Evolutionary conservation across 2,888 invertebrate species (phyloP).

Genomic region (Syrista parreyssii): DNA sequence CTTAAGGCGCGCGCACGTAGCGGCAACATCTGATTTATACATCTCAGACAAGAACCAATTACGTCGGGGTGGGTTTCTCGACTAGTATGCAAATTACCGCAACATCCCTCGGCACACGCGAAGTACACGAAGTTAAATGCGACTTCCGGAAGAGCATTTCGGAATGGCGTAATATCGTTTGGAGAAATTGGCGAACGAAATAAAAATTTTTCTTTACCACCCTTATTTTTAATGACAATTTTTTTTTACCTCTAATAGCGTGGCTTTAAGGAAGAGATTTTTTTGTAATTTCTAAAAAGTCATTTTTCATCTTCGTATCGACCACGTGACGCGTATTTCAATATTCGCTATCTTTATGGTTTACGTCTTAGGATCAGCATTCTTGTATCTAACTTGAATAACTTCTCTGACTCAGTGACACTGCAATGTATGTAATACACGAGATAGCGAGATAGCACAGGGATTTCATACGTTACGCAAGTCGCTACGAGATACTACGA

Average conservation of each 20-base stretch:
- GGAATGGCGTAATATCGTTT: too few species aligned
- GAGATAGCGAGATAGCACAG: neutral
- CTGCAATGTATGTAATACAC: neutral
- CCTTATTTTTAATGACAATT: too few species aligned
- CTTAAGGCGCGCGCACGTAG: neutral
- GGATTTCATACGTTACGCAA: neutral
- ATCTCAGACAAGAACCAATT: neutral
- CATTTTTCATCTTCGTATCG: neutral
- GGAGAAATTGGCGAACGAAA: too few species aligned
- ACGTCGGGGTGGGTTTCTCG: neutral
- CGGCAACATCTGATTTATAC: neutral
- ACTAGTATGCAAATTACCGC: neutral
- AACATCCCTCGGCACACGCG: neutral
- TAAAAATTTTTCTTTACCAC: too few species aligned
- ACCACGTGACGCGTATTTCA: neutral
- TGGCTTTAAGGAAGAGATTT: too few species aligned
- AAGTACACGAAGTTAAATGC: too few species aligned
- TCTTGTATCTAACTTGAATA: neutral
- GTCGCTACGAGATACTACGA: neutral
- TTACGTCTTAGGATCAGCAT: neutral
- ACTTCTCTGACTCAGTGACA: neutral
- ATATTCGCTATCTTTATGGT: neutral
- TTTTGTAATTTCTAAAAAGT: too few species aligned
- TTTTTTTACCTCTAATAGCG: too few species aligned
- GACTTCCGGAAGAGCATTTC: too few species aligned